phyloP scores from a whole-genome alignment of 2,888 invertebrate species.

The Willowsia nigromaculata region DNA sequence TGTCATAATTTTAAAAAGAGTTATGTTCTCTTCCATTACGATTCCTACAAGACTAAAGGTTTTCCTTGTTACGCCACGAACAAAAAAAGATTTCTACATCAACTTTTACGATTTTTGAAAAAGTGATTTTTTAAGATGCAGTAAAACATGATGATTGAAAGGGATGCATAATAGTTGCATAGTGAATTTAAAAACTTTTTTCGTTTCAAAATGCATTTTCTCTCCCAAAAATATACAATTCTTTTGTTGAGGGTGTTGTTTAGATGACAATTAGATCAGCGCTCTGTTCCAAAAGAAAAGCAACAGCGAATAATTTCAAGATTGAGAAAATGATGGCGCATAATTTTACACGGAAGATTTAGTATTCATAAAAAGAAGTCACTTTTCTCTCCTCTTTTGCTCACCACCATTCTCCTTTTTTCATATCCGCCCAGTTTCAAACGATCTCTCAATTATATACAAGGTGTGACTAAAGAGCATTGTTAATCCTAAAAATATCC shows the following conservation, averaged over 20 bases:
- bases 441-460: constrained; percentile 70
- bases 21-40: constrained; percentile 6
- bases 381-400: constrained; percentile 21
- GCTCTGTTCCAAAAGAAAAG: background rate
- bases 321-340: constrained; percentile 60
- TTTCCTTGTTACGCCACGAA: background rate
- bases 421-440: constrained; percentile 68
- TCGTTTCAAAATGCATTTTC: background rate
- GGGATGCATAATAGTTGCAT: background rate
- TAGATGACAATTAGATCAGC: constrained; percentile 1
- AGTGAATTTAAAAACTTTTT: background rate
- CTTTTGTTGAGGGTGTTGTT: background rate
- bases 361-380: constrained; percentile 55
- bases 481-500: constrained; percentile 63
- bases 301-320: constrained; percentile 26
- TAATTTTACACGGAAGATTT: constrained; percentile 62
- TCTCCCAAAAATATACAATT: too few species aligned
- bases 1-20: constrained; percentile 68
- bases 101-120: too few species aligned
- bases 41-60: background rate
- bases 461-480: constrained; percentile 71
- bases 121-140: constrained; percentile 12
- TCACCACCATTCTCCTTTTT: constrained; percentile 29
- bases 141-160: background rate
- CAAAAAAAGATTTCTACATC: background rate